Evolutionary conservation across 2,113 vertebrate species (phyloP), one percentile per base, ranked within the genome.

Genomic region (Tinamus guttatus): DNA sequence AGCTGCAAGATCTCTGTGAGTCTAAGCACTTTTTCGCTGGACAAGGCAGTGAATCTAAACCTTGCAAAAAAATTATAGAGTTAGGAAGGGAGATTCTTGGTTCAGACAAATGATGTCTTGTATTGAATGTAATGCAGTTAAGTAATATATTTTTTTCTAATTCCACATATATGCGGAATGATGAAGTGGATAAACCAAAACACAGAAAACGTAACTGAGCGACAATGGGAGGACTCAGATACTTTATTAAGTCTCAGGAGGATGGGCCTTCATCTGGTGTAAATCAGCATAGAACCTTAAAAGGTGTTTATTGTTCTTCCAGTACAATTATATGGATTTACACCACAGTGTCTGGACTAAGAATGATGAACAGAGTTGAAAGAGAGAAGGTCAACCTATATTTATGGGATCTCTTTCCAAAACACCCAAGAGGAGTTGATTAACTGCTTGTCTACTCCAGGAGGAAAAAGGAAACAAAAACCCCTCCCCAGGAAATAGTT

Each of bases 81-180:
- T 36, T 81, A 83, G 68, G 68, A 86, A 92, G 56, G 60, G 40
- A 91, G 65, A 71, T 88, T 95, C 36, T 94, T 96, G 87, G 68
- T 73, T 52, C 7, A 22, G 36, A 92, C 69, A 91, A 81, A 63
- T 32, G 51, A n/a, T 85, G 34, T 21, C 54, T 64, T 56, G 40
- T 89, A 85, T 41, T 87, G 74, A 91, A 77, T 63, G 54, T 40
- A 63, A 0, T 81, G 25, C 78, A 80, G 68, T 88, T 83, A 84
- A 94, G 68, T 68, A 87, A 76, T 51, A 87, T 73, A 64, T 77
- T 32, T 86, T 82, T 49, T 69, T 93, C 3, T 88, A 80, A 40
- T 90, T 90, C 65, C 77, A 8, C 77, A 12, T 49, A 24, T 67
- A 27, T 38, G 27, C 34, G 62, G 4, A 60, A 27, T 13, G 51